phyloP scores from a whole-genome alignment of 2,888 invertebrate species.

The Acrobeloides nanus region DNA sequence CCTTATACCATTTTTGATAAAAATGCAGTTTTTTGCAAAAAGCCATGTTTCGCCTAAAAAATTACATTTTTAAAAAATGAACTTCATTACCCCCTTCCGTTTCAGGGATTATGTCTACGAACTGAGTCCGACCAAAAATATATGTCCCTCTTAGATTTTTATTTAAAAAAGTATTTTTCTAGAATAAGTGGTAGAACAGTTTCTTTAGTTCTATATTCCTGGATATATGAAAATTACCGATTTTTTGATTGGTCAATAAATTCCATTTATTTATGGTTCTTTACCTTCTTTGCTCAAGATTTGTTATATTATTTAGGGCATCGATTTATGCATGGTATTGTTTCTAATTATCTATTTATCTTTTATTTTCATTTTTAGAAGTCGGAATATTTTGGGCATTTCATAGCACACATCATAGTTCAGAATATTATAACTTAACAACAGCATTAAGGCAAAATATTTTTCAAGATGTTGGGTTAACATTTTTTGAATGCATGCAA shows the following conservation, averaged over 20 bases:
- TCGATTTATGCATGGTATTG: constrained; percentile 68
- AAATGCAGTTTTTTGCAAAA: no score
- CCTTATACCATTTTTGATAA: no score
- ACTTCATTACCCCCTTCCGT: no score
- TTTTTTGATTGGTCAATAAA: constrained; percentile 71
- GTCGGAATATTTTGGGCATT: constrained; percentile 78
- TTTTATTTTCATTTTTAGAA: constrained; percentile 62
- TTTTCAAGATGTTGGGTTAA: constrained; percentile 67
- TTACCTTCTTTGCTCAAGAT: constrained; percentile 72
- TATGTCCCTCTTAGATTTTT: no score
- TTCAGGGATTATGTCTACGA: no score
- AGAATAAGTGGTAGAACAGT: constrained; percentile 48
- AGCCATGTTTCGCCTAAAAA: no score
- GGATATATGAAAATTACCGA: constrained; percentile 69
- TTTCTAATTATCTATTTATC: constrained; percentile 2
- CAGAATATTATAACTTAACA: constrained; percentile 78
- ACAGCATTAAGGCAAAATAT: constrained; percentile 74
- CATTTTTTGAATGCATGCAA: no score
- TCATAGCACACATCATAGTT: constrained; percentile 82
- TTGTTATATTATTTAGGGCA: constrained; percentile 86
- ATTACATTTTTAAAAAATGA: no score
- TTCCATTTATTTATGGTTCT: constrained; percentile 70
- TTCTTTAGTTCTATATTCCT: constrained; percentile 57
- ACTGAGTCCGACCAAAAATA: no score
- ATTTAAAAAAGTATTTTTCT: no score